These are phyloP conservation scores for Galeruca laticollis DNA, from an alignment of 2,888 invertebrate species.

Conservation along the genomic window DNA sequence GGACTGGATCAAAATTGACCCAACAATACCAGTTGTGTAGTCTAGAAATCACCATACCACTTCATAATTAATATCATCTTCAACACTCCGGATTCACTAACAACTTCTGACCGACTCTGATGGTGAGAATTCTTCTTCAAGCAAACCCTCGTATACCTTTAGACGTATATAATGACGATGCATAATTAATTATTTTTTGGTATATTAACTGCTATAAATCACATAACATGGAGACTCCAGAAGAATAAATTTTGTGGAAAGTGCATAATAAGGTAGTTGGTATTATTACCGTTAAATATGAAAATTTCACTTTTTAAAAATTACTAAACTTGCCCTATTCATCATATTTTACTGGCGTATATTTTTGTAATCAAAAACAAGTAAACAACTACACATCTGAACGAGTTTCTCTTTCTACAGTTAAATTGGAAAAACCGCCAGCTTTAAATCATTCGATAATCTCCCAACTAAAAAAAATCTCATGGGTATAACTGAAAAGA, in stretches of 20 bases:
- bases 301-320: constrained; percentile 45
- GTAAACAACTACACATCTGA: constrained; percentile 38
- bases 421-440: constrained; percentile 39
- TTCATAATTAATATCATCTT: too few relatives aligned
- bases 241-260: constrained; percentile 42
- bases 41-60: too few relatives aligned
- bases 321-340: constrained; percentile 41
- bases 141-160: background rate
- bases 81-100: too few relatives aligned
- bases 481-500: constrained; percentile 23
- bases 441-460: constrained; percentile 43
- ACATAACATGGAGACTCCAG: constrained; percentile 19
- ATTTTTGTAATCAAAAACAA: constrained; percentile 43
- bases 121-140: background rate
- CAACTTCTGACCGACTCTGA: too few relatives aligned
- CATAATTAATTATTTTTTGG: constrained; percentile 32
- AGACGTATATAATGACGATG: constrained; percentile 13
- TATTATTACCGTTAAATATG: constrained; percentile 37
- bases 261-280: constrained; percentile 41
- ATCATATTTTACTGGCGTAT: constrained; percentile 29
- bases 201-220: constrained; percentile 32
- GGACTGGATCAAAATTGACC: too few relatives aligned
- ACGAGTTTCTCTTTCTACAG: constrained; percentile 40
- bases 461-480: constrained; percentile 28
- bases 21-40: too few relatives aligned